Percentiles rank a stretch among this genome's conserved stretches.
phyloP scores from a whole-genome alignment of 2,888 invertebrate species.

The Aphrophora alni region DNA sequence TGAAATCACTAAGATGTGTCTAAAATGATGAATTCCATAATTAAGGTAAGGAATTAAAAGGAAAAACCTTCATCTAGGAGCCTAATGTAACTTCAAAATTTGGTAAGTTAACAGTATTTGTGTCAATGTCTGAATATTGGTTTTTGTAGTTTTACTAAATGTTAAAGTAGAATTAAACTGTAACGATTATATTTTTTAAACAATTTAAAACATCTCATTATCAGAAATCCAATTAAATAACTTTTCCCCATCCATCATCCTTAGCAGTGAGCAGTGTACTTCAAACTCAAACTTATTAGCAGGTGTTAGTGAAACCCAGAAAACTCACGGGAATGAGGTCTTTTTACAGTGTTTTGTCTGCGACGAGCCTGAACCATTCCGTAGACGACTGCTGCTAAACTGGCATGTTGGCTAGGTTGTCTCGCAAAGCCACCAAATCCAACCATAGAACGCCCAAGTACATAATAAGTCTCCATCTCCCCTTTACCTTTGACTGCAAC shows the following conservation, averaged over 20 bases:
- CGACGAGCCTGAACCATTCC: slow-evolving; percentile 85
- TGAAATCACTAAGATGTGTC: too few relatives aligned
- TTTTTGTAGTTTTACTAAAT: too few relatives aligned
- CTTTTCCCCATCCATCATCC: neutral
- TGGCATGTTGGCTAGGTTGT: slow-evolving; percentile 75
- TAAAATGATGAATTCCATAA: too few relatives aligned
- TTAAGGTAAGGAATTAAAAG: too few relatives aligned
- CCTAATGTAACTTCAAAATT: too few relatives aligned
- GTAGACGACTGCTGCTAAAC: slow-evolving; percentile 86
- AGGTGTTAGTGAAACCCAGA: neutral
- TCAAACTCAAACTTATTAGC: neutral
- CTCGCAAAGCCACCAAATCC: slow-evolving; percentile 66
- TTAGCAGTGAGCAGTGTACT: neutral
- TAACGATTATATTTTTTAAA: too few relatives aligned
- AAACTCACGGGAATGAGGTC: slow-evolving; percentile 49
- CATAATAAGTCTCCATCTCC: slow-evolving; percentile 94
- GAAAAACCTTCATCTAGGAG: too few relatives aligned
- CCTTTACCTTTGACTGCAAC: slow-evolving; percentile 96
- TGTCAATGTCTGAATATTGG: too few relatives aligned
- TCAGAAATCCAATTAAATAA: too few relatives aligned
- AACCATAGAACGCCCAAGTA: slow-evolving; percentile 69
- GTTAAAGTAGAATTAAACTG: too few relatives aligned
- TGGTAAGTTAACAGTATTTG: too few relatives aligned
- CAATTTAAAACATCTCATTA: too few relatives aligned
- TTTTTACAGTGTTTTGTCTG: slow-evolving; percentile 62